These are phyloP conservation scores for Spisula subtruncata DNA, from an alignment of 2,888 invertebrate genomes.

Conservation along the genomic window DNA sequence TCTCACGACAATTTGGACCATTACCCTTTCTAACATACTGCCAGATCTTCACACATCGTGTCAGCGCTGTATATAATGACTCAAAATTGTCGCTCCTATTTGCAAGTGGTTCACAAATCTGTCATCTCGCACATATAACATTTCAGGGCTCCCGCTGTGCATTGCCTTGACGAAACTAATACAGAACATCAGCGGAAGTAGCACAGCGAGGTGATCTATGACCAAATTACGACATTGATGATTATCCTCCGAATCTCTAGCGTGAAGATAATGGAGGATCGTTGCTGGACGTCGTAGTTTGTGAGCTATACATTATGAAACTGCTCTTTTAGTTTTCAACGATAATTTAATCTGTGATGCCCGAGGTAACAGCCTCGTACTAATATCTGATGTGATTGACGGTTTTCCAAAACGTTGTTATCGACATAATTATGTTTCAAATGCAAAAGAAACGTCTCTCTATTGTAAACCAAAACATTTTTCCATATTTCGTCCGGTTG, in stretches of 20 bases:
- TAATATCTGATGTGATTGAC: no score
- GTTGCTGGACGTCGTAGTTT: slow-evolving; percentile 27
- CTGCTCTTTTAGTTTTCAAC: background rate
- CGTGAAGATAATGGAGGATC: slow-evolving; percentile 51
- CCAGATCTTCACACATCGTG: slow-evolving; percentile 63
- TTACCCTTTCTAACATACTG: slow-evolving; percentile 33
- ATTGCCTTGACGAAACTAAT: slow-evolving; percentile 69
- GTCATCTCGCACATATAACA: slow-evolving; percentile 57
- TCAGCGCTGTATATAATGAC: slow-evolving; percentile 60
- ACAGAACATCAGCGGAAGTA: slow-evolving; percentile 52
- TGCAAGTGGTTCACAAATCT: slow-evolving; percentile 57
- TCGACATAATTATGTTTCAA: no score
- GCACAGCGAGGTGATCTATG: slow-evolving; percentile 59
- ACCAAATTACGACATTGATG: slow-evolving; percentile 44
- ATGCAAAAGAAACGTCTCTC: no score
- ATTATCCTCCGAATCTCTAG: slow-evolving; percentile 45
- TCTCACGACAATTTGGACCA: slow-evolving; percentile 64
- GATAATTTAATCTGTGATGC: background rate
- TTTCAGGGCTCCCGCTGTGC: slow-evolving; percentile 64
- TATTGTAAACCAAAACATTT: no score
- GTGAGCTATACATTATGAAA: background rate
- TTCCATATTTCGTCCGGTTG: no score
- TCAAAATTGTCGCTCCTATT: slow-evolving; percentile 59
- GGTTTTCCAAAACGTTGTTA: background rate
- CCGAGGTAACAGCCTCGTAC: background rate